Evolutionary conservation across 2,797 vertebrate genomes (phyloP).

Genomic region (Tolypeutes matacus): DNA sequence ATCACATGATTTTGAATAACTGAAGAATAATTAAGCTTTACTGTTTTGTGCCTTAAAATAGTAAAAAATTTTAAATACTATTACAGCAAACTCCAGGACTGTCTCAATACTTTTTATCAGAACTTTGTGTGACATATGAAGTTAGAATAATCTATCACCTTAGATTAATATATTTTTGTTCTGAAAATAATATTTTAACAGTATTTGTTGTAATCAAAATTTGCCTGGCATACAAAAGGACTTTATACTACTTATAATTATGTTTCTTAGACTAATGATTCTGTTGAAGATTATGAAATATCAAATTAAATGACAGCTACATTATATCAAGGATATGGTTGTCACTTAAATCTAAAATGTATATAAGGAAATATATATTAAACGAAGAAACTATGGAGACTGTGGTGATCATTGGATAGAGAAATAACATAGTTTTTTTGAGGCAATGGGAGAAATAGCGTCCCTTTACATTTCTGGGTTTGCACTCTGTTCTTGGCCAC

Average conservation of each 20-base stretch:
- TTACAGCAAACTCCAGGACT: neutral
- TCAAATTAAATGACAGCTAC: constrained; percentile 1
- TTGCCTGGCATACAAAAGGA: constrained; percentile 2
- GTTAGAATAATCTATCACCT: neutral
- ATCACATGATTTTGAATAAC: constrained; percentile 26
- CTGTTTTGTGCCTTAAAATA: neutral
- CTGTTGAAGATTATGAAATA: neutral
- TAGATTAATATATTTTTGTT: neutral
- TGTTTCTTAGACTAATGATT: constrained; percentile 38
- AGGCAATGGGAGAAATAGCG: neutral
- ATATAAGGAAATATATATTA: neutral
- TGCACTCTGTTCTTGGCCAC: neutral
- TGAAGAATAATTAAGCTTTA: constrained; percentile 36
- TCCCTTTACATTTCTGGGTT: neutral
- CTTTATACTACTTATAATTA: neutral
- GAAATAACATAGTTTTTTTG: neutral
- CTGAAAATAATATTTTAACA: neutral
- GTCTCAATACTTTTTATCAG: neutral
- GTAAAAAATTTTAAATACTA: constrained; percentile 59
- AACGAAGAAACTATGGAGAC: constrained; percentile 1
- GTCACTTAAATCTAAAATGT: neutral
- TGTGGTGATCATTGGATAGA: neutral
- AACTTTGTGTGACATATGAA: neutral
- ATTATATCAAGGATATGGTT: neutral
- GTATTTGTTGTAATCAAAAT: neutral